Percentiles rank a stretch among this genome's conserved stretches.
These are phyloP conservation scores for Polietes domitor DNA, from an alignment of 2,888 invertebrate species.

Conservation along the genomic window DNA sequence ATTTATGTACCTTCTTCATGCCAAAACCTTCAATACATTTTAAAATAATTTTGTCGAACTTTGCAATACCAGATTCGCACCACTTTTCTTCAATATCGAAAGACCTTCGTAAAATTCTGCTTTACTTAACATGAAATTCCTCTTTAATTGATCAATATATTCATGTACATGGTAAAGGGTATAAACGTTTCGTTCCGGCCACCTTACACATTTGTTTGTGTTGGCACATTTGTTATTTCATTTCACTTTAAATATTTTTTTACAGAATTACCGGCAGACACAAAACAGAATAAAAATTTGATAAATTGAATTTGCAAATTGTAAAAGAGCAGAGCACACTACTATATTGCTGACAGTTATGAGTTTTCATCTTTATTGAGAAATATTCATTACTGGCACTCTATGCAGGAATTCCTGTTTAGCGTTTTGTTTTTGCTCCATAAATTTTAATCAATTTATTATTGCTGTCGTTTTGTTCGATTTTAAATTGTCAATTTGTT, in stretches of 20 bases:
- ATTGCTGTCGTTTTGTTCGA: conserved; percentile 4
- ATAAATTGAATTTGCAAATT: conserved; percentile 16
- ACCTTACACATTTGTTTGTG: neutral
- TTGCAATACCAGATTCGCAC: too few species aligned
- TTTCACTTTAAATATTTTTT: neutral
- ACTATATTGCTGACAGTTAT: neutral
- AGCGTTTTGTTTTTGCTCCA: neutral
- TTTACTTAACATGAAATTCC: too few species aligned
- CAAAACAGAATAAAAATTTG: neutral
- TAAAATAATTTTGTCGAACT: too few species aligned
- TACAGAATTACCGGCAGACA: neutral
- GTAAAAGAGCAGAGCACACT: neutral
- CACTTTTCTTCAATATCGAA: too few species aligned
- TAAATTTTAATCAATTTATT: conserved; percentile 33
- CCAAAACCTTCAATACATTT: too few species aligned
- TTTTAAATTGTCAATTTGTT: conserved; percentile 33
- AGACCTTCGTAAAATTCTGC: too few species aligned
- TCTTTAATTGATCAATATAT: too few species aligned
- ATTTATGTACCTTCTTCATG: too few species aligned
- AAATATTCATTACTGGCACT: neutral
- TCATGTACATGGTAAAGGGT: too few species aligned
- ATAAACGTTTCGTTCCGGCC: neutral
- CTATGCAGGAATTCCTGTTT: neutral
- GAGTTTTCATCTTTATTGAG: neutral
- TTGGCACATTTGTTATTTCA: neutral